These are phyloP conservation scores for Forbesichthys agassizii DNA, from an alignment of 2,113 vertebrate genomes.

Conservation along the genomic window DNA sequence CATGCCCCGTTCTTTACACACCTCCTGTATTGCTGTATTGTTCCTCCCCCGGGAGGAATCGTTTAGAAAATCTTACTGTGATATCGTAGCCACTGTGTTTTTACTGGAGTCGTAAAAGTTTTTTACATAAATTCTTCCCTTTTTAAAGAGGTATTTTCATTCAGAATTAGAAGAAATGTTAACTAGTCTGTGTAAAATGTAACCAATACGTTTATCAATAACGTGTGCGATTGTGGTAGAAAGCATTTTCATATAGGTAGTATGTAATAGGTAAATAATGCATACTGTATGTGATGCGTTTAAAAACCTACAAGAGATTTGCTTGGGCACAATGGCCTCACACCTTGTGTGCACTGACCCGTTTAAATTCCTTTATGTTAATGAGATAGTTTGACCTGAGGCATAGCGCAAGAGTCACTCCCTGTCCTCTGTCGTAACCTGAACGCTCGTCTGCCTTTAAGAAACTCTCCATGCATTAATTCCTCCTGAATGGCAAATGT, in stretches of 20 bases:
- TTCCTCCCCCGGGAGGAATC: constrained; percentile 7
- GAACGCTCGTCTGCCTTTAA: constrained; percentile 59
- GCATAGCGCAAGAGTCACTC: constrained; percentile 56
- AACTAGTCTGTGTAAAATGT: not conserved
- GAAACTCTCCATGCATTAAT: constrained; percentile 55
- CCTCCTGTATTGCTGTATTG: not conserved
- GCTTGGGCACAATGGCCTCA: constrained; percentile 56
- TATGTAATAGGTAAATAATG: not conserved
- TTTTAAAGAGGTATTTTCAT: not conserved
- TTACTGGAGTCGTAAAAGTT: not conserved
- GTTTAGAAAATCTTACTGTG: constrained; percentile 9
- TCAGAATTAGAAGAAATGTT: too few relatives aligned
- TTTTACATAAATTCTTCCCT: not conserved
- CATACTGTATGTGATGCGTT: constrained; percentile 34
- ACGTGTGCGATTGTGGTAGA: too few relatives aligned
- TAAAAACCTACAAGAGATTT: constrained; percentile 50
- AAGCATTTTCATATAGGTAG: too few relatives aligned
- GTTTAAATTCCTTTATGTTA: constrained; percentile 65
- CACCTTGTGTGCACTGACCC: constrained; percentile 71
- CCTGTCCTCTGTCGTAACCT: constrained; percentile 52
- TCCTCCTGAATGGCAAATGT: not conserved
- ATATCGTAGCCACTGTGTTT: not conserved
- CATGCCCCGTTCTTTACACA: constrained; percentile 20
- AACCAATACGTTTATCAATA: not conserved
- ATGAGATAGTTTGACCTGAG: constrained; percentile 67